A percentile compares a stretch with the other conserved stretches of the same genome.
These are phyloP conservation scores for Panthera leo DNA, from an alignment of 2,113 vertebrate species.

Conservation along the genomic window DNA sequence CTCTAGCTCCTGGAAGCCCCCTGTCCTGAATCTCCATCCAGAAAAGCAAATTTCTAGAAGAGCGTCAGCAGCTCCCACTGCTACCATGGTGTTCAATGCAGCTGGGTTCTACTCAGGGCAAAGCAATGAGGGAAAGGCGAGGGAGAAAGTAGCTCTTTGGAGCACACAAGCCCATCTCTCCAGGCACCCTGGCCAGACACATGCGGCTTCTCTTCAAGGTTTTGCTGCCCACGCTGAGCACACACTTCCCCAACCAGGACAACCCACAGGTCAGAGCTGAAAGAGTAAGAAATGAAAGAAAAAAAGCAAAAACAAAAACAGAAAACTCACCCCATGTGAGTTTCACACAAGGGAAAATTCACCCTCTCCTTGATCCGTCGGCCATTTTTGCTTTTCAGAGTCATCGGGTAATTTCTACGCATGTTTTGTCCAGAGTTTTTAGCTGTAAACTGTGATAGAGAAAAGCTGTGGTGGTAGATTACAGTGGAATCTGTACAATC, in stretches of 20 bases:
- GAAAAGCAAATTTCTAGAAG: not conserved
- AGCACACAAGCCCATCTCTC: not conserved
- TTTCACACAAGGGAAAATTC: no score
- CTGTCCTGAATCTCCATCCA: not conserved
- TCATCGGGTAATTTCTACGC: no score
- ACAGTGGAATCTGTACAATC: not conserved
- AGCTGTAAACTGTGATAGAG: not conserved
- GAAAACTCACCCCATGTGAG: not conserved
- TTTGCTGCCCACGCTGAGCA: not conserved
- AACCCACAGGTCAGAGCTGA: not conserved
- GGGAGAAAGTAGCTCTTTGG: not conserved
- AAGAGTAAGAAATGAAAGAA: not conserved
- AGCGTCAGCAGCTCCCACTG: not conserved
- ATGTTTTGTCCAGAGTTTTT: not conserved
- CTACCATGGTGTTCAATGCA: not conserved
- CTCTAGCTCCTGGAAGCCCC: not conserved
- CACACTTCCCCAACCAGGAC: not conserved
- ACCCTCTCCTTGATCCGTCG: not conserved
- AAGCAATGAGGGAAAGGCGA: not conserved
- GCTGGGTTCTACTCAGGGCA: not conserved
- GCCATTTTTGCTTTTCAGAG: not conserved
- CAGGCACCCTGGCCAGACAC: not conserved
- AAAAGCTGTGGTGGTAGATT: not conserved
- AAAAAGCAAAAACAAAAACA: not conserved
- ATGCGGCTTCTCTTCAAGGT: not conserved